Evolutionary conservation across 2,113 vertebrate genomes (phyloP).

Genomic region (Amphiprion percula): DNA sequence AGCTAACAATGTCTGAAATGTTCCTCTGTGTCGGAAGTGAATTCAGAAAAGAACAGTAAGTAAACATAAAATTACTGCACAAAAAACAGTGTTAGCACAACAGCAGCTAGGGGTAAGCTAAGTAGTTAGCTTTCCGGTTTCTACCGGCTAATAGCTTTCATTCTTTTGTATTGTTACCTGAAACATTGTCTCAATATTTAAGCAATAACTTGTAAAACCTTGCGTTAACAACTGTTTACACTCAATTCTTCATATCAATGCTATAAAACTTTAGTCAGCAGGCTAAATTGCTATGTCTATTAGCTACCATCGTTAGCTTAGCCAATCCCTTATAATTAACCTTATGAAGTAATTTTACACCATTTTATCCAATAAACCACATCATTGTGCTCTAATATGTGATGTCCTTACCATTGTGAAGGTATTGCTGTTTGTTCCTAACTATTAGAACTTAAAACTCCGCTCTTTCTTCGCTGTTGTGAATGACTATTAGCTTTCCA

Average conservation of each 20-base stretch:
- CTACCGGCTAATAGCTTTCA: background rate
- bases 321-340: background rate
- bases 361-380: background rate
- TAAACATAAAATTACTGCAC: too few species aligned
- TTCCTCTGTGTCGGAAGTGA: too few species aligned
- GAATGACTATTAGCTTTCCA: constrained; percentile 12
- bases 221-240: background rate
- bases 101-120: background rate
- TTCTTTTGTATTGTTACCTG: background rate
- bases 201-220: background rate
- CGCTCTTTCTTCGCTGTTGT: background rate
- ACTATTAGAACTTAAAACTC: background rate
- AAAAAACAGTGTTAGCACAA: constrained; percentile 14
- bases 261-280: background rate
- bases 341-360: background rate
- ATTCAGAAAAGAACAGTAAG: too few species aligned
- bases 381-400: fast-evolving
- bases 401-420: constrained; percentile 72
- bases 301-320: constrained; percentile 48
- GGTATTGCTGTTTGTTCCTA: constrained; percentile 2
- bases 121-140: constrained; percentile 1
- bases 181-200: background rate
- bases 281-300: background rate
- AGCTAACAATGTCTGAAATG: too few species aligned
- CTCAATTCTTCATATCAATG: background rate